These are phyloP conservation scores for Rhinogobius similis DNA, from an alignment of 2,113 vertebrate genomes.

Conservation along the genomic window DNA sequence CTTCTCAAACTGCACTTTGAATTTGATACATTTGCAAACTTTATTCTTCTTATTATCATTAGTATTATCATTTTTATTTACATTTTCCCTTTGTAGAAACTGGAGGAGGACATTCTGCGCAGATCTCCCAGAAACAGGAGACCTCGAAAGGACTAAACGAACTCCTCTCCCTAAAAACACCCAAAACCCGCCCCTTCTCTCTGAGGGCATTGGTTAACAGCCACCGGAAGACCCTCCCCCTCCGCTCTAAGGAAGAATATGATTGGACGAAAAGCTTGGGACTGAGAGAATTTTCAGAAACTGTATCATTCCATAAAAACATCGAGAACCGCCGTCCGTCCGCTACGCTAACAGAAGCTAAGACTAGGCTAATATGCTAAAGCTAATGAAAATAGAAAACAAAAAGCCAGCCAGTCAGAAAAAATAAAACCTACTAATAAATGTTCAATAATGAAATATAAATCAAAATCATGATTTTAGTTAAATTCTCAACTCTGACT, in stretches of 20 bases:
- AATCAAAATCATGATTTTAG: not conserved
- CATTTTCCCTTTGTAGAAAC: constrained; percentile 57
- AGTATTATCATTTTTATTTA: not conserved
- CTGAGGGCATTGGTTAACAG: constrained; percentile 41
- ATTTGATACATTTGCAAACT: not conserved
- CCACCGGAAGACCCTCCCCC: constrained; percentile 44
- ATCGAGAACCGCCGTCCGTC: constrained; percentile 50
- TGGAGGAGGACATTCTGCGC: constrained; percentile 90
- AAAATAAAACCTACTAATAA: not conserved
- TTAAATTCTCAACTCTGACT: not conserved
- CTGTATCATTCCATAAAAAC: constrained; percentile 20
- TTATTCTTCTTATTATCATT: not conserved
- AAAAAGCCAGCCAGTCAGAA: not conserved
- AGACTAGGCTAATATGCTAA: not conserved
- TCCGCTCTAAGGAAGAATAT: constrained; percentile 16
- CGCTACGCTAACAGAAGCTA: not conserved
- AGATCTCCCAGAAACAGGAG: constrained; percentile 94
- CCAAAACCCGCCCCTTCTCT: constrained; percentile 23
- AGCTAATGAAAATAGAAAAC: not conserved
- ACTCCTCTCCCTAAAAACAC: not conserved
- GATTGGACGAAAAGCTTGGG: constrained; percentile 48
- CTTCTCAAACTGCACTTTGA: not conserved
- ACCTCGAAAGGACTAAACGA: constrained; percentile 88
- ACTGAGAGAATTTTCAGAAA: constrained; percentile 45
- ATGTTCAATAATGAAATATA: no score